These are phyloP conservation scores for Yoshiicerus persimilis DNA, from an alignment of 1,140 invertebrate species.

Conservation along the genomic window DNA sequence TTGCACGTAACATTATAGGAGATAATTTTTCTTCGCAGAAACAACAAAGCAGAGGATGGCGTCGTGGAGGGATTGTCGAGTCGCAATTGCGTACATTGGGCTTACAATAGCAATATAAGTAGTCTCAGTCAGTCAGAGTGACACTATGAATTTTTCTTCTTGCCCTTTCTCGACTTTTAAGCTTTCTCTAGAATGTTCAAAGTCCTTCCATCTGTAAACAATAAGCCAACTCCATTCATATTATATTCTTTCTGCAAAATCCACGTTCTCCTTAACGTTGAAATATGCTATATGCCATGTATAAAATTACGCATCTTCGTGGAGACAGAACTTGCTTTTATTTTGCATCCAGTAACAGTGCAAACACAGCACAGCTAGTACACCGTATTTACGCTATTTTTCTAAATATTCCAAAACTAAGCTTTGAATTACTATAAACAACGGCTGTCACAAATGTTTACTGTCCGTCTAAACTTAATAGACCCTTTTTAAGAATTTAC, in stretches of 20 bases:
- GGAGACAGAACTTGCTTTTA: too few relatives aligned
- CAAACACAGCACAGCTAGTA: too few relatives aligned
- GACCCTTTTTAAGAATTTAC: too few relatives aligned
- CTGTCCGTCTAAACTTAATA: too few relatives aligned
- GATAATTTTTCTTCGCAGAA: not conserved
- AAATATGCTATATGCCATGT: too few relatives aligned
- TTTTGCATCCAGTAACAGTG: too few relatives aligned
- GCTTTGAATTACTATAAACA: too few relatives aligned
- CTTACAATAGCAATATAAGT: not conserved
- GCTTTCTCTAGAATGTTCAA: not conserved
- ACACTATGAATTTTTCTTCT: not conserved
- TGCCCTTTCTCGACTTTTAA: not conserved
- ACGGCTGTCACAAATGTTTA: too few relatives aligned
- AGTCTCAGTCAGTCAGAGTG: not conserved
- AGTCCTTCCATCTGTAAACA: not conserved
- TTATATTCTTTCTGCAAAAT: not conserved
- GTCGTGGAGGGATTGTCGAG: not conserved
- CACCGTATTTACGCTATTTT: too few relatives aligned
- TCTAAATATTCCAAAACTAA: too few relatives aligned
- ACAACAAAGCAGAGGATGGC: not conserved
- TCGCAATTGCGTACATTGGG: not conserved
- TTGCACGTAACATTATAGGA: too few relatives aligned
- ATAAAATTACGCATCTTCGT: not conserved
- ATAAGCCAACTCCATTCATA: not conserved
- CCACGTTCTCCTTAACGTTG: not conserved